Percentiles rank a stretch among this genome's conserved stretches.
Evolutionary conservation across 2,797 vertebrate genomes (phyloP).

Genomic region (Phaenicophaeus curvirostris): DNA sequence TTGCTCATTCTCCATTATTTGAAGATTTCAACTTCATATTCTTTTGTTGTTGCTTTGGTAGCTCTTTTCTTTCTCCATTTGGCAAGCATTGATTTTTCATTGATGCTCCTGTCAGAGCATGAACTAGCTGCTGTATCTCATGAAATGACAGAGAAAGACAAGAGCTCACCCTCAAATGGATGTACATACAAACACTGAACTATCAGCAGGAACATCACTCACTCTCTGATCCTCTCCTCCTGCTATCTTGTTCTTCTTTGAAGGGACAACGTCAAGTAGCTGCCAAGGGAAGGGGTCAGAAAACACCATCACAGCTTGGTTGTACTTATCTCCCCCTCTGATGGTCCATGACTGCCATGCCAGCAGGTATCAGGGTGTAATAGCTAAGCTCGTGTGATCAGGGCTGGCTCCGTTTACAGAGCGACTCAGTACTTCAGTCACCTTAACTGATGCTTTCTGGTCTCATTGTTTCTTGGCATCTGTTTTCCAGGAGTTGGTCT

Average conservation of each 20-base stretch:
- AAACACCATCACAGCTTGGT: background rate
- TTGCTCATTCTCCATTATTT: background rate
- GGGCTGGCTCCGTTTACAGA: background rate
- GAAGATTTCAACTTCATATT: background rate
- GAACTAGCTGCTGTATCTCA: background rate
- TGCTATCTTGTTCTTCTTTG: background rate
- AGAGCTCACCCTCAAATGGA: background rate
- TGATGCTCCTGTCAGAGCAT: background rate
- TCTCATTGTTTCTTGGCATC: background rate
- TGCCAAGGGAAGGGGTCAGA: background rate
- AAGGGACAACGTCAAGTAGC: background rate
- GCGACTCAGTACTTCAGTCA: background rate
- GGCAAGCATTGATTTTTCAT: slow-evolving; percentile 29
- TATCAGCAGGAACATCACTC: background rate
- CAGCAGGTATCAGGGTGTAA: background rate
- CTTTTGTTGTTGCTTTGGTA: background rate
- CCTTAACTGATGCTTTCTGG: background rate
- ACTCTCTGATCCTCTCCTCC: background rate
- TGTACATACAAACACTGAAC: background rate
- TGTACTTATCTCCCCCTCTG: background rate
- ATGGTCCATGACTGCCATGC: background rate
- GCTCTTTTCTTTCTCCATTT: background rate
- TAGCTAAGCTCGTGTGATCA: background rate
- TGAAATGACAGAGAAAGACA: background rate
- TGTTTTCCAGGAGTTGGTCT: background rate